A percentile compares a stretch with the other conserved stretches of the same genome.
These are phyloP conservation scores for Lemur catta DNA, from an alignment of 2,797 vertebrate species.

Conservation along the genomic window DNA sequence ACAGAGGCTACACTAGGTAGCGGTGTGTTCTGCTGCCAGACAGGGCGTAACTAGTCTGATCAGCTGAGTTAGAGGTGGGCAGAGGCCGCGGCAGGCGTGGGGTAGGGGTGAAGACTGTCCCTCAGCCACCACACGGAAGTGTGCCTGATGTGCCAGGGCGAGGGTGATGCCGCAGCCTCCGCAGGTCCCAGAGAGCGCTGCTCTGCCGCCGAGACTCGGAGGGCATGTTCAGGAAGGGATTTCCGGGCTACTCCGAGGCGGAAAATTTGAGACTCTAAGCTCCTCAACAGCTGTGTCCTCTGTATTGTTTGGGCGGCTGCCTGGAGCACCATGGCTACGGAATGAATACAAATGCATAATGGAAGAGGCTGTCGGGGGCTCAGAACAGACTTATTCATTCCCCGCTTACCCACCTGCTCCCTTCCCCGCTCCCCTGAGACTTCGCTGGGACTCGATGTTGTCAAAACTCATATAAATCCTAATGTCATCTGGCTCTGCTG, in stretches of 20 bases:
- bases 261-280: conserved; percentile 69
- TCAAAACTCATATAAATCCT: conserved; percentile 37
- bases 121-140: not conserved
- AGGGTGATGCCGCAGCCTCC: not conserved
- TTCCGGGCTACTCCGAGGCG: conserved; percentile 64
- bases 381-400: conserved; percentile 40
- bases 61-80: not conserved
- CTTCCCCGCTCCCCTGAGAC: not conserved
- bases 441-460: not conserved
- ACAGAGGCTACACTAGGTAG: not conserved
- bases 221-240: conserved; percentile 66
- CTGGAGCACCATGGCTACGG: conserved; percentile 62
- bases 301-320: conserved; percentile 70
- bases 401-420: conserved; percentile 62
- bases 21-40: not conserved
- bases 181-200: not conserved
- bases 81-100: accelerated
- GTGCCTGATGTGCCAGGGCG: accelerated
- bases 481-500: conserved; percentile 23
- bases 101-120: not conserved
- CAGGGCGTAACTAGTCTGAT: not conserved
- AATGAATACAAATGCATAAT: conserved; percentile 53
- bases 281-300: conserved; percentile 72
- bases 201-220: not conserved
- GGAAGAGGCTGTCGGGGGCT: conserved; percentile 32